These are phyloP conservation scores for Drosophila pegasa DNA, from an alignment of 2,888 invertebrate genomes.

Conservation along the genomic window DNA sequence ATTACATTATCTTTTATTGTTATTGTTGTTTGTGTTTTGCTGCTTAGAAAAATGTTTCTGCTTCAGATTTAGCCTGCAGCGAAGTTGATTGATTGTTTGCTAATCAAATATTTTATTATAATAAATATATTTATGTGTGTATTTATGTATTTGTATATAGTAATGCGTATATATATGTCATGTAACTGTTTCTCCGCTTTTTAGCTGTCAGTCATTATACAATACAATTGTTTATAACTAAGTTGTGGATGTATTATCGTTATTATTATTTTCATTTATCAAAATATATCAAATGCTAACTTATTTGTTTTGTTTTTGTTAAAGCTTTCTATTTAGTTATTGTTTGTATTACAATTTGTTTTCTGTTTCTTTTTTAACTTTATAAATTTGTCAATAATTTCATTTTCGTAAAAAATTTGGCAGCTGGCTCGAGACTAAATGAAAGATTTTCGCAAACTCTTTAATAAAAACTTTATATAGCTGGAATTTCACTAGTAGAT, in stretches of 20 bases:
- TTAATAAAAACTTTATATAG: conserved; percentile 33
- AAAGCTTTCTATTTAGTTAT: conserved; percentile 79
- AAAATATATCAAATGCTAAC: conserved; percentile 77
- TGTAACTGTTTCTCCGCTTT: conserved; percentile 28
- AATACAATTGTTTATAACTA: conserved; percentile 62
- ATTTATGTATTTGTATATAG: conserved; percentile 43
- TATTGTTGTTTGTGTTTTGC: conserved; percentile 32
- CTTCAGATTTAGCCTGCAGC: conserved; percentile 10
- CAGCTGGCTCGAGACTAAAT: conserved; percentile 61
- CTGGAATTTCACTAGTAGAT: conserved; percentile 65
- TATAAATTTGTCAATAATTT: conserved; percentile 18
- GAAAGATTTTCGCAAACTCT: conserved; percentile 37
- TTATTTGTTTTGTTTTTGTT: conserved; percentile 63
- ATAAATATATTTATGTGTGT: conserved; percentile 30
- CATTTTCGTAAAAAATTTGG: conserved; percentile 62
- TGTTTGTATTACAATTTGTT: conserved; percentile 56
- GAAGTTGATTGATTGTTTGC: conserved; percentile 26
- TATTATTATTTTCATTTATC: conserved; percentile 54
- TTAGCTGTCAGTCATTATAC: conserved; percentile 59
- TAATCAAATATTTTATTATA: conserved; percentile 19
- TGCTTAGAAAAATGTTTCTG: conserved; percentile 38
- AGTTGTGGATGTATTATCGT: conserved; percentile 28
- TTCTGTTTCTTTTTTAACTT: conserved; percentile 20
- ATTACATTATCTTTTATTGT: conserved; percentile 51
- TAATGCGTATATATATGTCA: conserved; percentile 44